phyloP scores from a whole-genome alignment of 2,113 vertebrate genomes.

The Otocyon megalotis region DNA sequence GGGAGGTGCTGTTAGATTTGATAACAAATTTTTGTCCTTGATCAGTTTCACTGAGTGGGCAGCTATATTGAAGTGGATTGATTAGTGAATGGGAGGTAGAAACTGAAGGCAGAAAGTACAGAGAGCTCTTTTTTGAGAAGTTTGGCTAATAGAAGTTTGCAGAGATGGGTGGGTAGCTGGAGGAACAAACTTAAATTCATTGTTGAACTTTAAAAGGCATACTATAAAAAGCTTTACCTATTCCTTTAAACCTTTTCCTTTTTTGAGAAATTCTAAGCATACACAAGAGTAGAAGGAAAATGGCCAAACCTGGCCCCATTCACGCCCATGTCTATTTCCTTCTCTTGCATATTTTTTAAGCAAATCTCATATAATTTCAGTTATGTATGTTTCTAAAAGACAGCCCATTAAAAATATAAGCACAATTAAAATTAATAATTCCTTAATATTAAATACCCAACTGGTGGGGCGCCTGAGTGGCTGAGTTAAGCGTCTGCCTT shows the following conservation, averaged over 20 bases:
- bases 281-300: neutral
- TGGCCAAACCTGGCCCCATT: neutral
- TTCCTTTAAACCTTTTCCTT: neutral
- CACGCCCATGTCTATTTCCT: neutral
- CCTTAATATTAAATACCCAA: neutral
- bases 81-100: neutral
- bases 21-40: neutral
- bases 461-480: neutral
- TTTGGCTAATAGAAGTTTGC: neutral
- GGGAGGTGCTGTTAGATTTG: neutral
- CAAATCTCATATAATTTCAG: neutral
- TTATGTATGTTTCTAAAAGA: slow-evolving; percentile 15
- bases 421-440: slow-evolving; percentile 15
- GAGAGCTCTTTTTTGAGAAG: neutral
- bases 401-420: neutral
- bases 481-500: no score
- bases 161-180: neutral
- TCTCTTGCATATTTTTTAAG: slow-evolving; percentile 23
- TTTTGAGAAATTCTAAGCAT: slow-evolving; percentile 1
- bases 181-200: slow-evolving; percentile 37
- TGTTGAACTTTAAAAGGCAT: neutral
- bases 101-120: neutral
- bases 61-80: neutral
- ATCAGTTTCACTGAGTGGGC: neutral
- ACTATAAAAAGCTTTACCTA: neutral